Conservation (phyloP, 1,140 invertebrate species). For the Liolophura sinensis region DNA sequence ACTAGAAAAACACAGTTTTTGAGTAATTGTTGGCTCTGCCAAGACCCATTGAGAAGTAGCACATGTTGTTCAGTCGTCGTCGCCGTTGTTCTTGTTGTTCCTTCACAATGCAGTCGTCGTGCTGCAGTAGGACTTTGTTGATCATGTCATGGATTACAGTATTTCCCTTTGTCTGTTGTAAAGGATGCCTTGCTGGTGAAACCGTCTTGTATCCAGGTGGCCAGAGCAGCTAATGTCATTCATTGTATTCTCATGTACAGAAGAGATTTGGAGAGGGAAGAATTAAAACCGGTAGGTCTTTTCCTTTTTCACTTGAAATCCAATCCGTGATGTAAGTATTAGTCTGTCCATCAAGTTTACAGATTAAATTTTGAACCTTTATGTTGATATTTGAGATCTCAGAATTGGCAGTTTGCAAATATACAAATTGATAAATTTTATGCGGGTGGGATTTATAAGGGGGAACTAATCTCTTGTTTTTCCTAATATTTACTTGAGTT, state of each 20-base stretch:
- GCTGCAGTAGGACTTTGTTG: too few species aligned
- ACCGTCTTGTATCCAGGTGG: constrained; percentile 80
- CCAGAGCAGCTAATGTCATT: constrained; percentile 87
- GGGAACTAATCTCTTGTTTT: too few species aligned
- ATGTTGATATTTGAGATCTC: not conserved
- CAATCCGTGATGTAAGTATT: not conserved
- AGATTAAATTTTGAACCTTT: not conserved
- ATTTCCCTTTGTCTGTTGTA: constrained; percentile 8
- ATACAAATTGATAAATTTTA: not conserved
- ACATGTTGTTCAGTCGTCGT: too few species aligned
- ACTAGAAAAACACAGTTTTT: too few species aligned
- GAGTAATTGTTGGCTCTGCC: too few species aligned
- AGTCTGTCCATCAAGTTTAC: not conserved
- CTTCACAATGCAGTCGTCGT: too few species aligned
- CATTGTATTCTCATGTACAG: constrained; percentile 84
- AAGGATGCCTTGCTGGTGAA: constrained; percentile 84
- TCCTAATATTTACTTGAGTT: too few species aligned
- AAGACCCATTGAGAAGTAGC: too few species aligned
- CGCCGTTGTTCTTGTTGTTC: too few species aligned
- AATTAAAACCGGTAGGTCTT: constrained; percentile 81
- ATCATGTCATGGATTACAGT: too few species aligned
- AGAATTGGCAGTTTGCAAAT: not conserved
- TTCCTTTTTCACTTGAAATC: too few species aligned
- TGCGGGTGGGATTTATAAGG: not conserved
- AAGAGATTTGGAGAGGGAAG: constrained; percentile 87